Evolutionary conservation across 2,113 vertebrate genomes (phyloP).

Genomic region (Periophthalmus modestus): DNA sequence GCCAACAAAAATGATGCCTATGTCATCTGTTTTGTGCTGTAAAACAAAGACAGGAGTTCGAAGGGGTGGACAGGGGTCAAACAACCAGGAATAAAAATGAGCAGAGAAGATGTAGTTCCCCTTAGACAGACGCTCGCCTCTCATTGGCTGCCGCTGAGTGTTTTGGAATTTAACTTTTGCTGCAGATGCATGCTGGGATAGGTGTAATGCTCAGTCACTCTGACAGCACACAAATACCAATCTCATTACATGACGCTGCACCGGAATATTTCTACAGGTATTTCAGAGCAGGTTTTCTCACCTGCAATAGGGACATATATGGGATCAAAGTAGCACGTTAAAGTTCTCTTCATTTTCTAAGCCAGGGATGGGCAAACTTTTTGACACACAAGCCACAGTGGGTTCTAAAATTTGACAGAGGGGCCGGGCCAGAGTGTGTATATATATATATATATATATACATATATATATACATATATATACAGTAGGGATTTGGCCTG

Average conservation of each 20-base stretch:
- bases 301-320: not conserved
- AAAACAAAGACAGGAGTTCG: conserved; percentile 28
- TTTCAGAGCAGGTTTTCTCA: conserved; percentile 10
- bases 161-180: conserved; percentile 11
- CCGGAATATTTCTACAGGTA: not conserved
- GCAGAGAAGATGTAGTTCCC: not conserved
- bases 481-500: too few relatives aligned
- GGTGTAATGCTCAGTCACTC: conserved; percentile 25
- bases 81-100: conserved; percentile 32
- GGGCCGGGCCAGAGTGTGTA: too few relatives aligned
- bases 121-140: not conserved
- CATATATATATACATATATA: too few relatives aligned
- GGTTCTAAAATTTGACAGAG: too few relatives aligned
- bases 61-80: conserved; percentile 1
- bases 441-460: too few relatives aligned
- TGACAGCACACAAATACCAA: conserved; percentile 28
- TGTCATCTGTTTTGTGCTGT: conserved; percentile 62
- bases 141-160: not conserved
- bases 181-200: conserved; percentile 18
- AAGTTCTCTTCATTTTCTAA: too few relatives aligned
- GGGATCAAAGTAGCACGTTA: not conserved
- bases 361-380: too few relatives aligned
- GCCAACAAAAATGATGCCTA: conserved; percentile 57
- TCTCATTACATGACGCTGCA: not conserved
- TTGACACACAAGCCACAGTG: too few relatives aligned